Conservation (phyloP, 2,797 vertebrate genomes). For the Tangara arthus region DNA sequence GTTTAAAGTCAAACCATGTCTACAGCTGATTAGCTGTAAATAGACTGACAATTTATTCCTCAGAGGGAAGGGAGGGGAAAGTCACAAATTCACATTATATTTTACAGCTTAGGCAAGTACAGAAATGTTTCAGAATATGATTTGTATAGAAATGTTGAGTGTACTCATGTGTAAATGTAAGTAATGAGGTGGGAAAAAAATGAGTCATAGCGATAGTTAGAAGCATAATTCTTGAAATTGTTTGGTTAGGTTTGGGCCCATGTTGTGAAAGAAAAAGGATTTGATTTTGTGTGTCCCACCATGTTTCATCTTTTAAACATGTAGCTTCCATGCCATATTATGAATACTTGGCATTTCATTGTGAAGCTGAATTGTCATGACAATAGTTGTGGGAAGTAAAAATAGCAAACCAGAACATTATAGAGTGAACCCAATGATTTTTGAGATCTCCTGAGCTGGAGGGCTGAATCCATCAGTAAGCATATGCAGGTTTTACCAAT, state of each 20-base stretch:
- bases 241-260: neutral
- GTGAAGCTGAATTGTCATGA: neutral
- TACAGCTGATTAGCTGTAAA: constrained; percentile 6
- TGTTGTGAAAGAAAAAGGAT: neutral
- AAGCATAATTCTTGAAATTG: neutral
- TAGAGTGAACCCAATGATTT: neutral
- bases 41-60: neutral
- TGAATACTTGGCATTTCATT: neutral
- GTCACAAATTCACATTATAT: neutral
- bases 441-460: neutral
- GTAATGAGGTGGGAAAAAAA: neutral
- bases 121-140: neutral
- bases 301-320: neutral
- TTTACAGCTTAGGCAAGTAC: constrained; percentile 8
- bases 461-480: fast-evolving
- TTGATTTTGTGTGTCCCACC: neutral
- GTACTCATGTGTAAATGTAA: neutral
- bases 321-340: neutral
- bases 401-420: neutral
- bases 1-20: neutral
- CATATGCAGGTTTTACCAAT: neutral
- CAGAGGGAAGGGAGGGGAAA: neutral
- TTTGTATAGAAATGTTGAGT: neutral
- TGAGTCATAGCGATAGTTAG: neutral
- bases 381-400: neutral